Conservation (phyloP, 2,797 vertebrate genomes). For the Linurgus olivaceus region DNA sequence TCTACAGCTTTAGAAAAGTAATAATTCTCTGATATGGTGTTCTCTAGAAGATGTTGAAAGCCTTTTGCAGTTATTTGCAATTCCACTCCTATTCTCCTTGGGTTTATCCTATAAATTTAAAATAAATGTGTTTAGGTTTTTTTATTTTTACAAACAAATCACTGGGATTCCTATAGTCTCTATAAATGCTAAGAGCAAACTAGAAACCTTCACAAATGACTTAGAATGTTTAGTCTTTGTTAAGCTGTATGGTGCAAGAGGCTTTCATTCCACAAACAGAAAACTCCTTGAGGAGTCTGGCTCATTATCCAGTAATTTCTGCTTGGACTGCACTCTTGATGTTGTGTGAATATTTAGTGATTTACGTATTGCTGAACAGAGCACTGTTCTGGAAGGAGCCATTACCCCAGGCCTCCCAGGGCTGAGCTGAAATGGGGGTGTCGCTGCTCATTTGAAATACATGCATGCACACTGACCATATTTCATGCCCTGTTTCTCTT, state of each 20-base stretch:
- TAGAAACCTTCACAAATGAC: background rate
- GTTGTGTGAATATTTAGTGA: background rate
- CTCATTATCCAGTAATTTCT: background rate
- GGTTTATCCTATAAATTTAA: background rate
- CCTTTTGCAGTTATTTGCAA: background rate
- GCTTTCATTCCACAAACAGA: background rate
- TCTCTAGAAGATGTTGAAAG: background rate
- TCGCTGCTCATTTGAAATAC: background rate
- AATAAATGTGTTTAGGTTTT: background rate
- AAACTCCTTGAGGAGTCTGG: background rate
- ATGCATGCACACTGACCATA: background rate
- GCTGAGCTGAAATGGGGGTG: background rate
- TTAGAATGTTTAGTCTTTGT: background rate
- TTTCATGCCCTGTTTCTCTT: conserved; percentile 1
- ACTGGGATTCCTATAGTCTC: background rate
- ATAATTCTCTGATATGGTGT: background rate
- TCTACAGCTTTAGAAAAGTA: background rate
- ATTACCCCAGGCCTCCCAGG: background rate
- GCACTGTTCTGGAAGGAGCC: background rate
- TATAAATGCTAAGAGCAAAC: background rate
- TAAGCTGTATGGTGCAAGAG: background rate
- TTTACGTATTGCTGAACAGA: background rate
- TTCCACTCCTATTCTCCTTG: background rate
- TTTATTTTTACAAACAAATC: background rate
- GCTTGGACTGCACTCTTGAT: background rate